Base-by-base conservation (phyloP, 2,113 vertebrate species). In the Pavo muticus region DNA sequence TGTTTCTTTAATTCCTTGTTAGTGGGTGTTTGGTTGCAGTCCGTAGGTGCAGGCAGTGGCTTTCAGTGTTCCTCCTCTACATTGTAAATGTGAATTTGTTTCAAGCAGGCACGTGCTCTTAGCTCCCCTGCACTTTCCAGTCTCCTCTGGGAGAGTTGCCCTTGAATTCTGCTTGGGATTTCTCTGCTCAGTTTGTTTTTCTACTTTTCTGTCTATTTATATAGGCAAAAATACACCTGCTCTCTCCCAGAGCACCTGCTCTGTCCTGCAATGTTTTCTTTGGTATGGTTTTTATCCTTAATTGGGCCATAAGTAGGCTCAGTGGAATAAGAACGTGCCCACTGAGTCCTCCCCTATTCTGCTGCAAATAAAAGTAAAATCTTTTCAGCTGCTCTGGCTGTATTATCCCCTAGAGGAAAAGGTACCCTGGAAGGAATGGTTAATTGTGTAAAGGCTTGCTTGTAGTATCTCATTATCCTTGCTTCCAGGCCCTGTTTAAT, bases 401-500 rank as follows among this genome's bases (percentile, higher is more conserved):
- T 93, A 77, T 95, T 95, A 79, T 92, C 65, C 95, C 92, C 94
- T 84, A 77, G 87, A 95, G 92, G 84, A 94, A 95, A 96, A 96
- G 85, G 64, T 95, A 96, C 82, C 35, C 82, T 96, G 93, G 87
- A 94, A 96, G 94, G 85, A 97, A 95, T 95, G 93, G 93, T 91
- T 96, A 87, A 87, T 92, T 96, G 76, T 95, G 52, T 89, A 92
- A 94, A 91, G 80, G 80, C 77, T 90, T 83, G 80, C 91, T 97
- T 96, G 95, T 95, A 96, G 88, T 95, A 92, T 95, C 84, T 97
- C 95, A 91, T 96, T 97, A 95, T 95, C 96, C 90, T 96, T 97
- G 76, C 94, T 97, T 97, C 84, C 69, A 97, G 91, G 85, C 72
- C 77, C 88, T 87, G 94, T 89, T 98, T 98, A 98, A 98, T 98